These are phyloP conservation scores for Ectemnius cavifrons DNA, from an alignment of 2,888 invertebrate genomes.

Conservation along the genomic window DNA sequence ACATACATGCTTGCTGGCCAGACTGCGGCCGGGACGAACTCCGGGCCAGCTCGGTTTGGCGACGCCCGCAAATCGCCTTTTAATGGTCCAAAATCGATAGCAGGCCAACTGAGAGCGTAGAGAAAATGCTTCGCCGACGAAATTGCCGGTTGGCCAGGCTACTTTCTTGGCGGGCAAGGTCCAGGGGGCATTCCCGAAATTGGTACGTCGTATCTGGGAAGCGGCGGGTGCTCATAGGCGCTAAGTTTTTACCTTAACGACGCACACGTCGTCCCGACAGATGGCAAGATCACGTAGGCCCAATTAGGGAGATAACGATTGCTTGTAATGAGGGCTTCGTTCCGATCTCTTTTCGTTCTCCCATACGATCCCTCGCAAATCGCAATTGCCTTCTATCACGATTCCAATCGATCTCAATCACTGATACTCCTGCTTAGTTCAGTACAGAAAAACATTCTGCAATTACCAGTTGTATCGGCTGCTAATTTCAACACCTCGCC, in stretches of 20 bases:
- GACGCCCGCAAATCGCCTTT: conserved; percentile 16
- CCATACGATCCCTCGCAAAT: conserved; percentile 27
- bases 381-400: conserved; percentile 4
- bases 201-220: conserved; percentile 17
- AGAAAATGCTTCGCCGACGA: conserved; percentile 28
- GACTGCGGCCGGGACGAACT: not conserved
- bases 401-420: conserved; percentile 21
- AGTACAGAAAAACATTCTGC: no score
- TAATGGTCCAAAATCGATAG: conserved; percentile 33
- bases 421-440: no score
- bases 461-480: no score
- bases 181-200: conserved; percentile 28
- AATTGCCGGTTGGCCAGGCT: conserved; percentile 42
- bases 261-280: conserved; percentile 22
- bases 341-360: not conserved
- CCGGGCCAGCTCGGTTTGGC: conserved; percentile 9
- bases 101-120: conserved; percentile 32
- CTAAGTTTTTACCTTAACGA: conserved; percentile 35
- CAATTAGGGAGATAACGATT: conserved; percentile 47
- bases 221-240: conserved; percentile 19
- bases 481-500: no score
- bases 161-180: conserved; percentile 30
- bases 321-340: conserved; percentile 32
- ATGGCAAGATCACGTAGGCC: conserved; percentile 33
- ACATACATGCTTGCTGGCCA: conserved; percentile 13